These are phyloP conservation scores for Scaptomyza caliginosa DNA, from an alignment of 2,888 invertebrate genomes.

Conservation along the genomic window DNA sequence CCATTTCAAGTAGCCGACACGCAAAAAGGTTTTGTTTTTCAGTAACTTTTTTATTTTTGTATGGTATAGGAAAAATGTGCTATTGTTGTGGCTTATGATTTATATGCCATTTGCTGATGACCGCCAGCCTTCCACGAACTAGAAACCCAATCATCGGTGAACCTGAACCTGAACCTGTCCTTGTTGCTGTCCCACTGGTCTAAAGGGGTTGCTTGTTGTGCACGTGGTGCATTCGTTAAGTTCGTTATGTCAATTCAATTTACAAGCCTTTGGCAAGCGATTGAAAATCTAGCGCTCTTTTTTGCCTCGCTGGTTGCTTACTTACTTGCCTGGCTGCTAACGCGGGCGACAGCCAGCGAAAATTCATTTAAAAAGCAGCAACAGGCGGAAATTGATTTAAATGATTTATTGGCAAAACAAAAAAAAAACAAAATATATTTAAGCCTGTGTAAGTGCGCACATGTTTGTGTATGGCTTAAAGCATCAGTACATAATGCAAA, in stretches of 20 bases:
- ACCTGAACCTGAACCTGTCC: constrained; percentile 1
- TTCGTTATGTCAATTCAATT: constrained; percentile 79
- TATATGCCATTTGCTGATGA: constrained; percentile 47
- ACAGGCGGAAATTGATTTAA: constrained; percentile 82
- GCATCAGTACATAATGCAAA: constrained; percentile 23
- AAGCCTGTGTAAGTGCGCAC: background rate
- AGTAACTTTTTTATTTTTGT: background rate
- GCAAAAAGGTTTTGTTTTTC: constrained; percentile 18
- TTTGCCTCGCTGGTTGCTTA: too few species aligned
- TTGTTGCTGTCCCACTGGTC: constrained; percentile 6
- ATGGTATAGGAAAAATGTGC: constrained; percentile 37
- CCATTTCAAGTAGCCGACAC: constrained; percentile 47
- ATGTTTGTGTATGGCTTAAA: constrained; percentile 28
- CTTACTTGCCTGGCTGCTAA: background rate
- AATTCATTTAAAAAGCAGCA: constrained; percentile 52
- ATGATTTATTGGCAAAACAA: constrained; percentile 77
- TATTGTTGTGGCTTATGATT: constrained; percentile 69
- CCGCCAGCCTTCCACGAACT: constrained; percentile 44
- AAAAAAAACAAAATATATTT: background rate
- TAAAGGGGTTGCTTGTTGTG: constrained; percentile 23
- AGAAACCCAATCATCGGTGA: constrained; percentile 1
- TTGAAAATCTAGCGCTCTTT: constrained; percentile 64
- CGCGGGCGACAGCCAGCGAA: constrained; percentile 27
- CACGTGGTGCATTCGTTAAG: constrained; percentile 50
- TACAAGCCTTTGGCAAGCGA: constrained; percentile 69